Evolutionary conservation across 1,140 invertebrate species (phyloP), one percentile per base, ranked within the genome.

Genomic region (Zaprionus davidi): DNA sequence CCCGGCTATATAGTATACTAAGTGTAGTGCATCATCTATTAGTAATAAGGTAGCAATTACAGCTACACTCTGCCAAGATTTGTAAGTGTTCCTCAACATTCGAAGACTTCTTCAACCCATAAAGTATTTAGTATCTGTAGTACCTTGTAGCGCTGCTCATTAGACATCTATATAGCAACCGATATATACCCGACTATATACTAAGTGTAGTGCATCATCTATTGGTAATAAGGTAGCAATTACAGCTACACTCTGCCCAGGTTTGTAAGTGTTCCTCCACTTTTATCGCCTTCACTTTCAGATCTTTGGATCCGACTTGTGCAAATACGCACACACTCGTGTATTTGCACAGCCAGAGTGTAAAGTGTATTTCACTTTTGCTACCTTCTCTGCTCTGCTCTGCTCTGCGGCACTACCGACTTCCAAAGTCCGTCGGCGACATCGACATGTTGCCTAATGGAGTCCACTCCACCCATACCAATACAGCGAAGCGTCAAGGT

Each of bases 401-500:
- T 34, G 31, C 31, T 34, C 31, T 34, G 31, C 3, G 31, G 31
- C 31, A 49, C 44, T 46, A 17, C 15, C 15, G 20, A 51, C 9
- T 51, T 1, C 11, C 46, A 51, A 51, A 51, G 46, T 51, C 46
- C 46, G 15, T 41, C 36, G 22, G 6, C 26, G 26, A 28, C 26
- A 34, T 17, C 51, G 31, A 64, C 46, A 66, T 28, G 55, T 68
- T 66, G 64, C 56, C 64, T 68, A 53, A 67, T 58, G 41, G 44
- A 59, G 59, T 75, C 65, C 62, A 74, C 71, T 34, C 17, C 38
- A 63, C 64, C 64, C 55, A 69, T 58, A 31, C 17, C 28, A 63
- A 69, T 59, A 62, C 66, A 7, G 20, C 6, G n/a, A 58, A 44
- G 49, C 71, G 71, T 78, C 71, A 78, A 78, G 76, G 82, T 84